Conservation (phyloP, 2,888 invertebrate species). For the Leucozona laternaria region DNA sequence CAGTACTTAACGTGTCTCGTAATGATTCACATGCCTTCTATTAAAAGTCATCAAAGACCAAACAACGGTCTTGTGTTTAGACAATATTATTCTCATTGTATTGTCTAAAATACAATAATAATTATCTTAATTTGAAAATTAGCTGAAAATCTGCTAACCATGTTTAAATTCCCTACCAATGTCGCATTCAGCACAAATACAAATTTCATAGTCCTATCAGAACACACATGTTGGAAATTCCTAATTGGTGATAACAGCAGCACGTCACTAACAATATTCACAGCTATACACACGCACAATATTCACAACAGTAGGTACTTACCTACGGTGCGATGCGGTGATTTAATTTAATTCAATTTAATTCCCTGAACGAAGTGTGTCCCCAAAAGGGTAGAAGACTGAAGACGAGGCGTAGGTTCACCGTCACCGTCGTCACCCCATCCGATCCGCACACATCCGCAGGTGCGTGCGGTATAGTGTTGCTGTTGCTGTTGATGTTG, state of each 20-base stretch:
- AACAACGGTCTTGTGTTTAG: background rate
- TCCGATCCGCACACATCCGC: conserved; percentile 22
- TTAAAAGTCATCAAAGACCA: background rate
- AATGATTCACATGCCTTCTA: no score
- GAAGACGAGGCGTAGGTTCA: background rate
- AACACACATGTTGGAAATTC: conserved; percentile 34
- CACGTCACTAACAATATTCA: conserved; percentile 23
- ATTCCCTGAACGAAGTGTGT: conserved; percentile 50
- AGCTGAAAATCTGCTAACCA: background rate
- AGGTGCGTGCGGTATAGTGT: conserved; percentile 34
- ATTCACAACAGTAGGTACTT: no score
- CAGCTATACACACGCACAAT: background rate
- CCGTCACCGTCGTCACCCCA: no score
- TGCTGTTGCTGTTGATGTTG: conserved; percentile 1
- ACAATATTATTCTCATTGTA: background rate
- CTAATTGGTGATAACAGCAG: conserved; percentile 56
- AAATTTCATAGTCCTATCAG: conserved; percentile 2
- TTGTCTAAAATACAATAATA: background rate
- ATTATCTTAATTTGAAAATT: conserved; percentile 14
- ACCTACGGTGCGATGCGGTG: conserved; percentile 34
- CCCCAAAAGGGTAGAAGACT: conserved; percentile 16
- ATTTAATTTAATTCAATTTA: conserved; percentile 73
- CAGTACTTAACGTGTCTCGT: no score
- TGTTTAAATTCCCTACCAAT: conserved; percentile 17
- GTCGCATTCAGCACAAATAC: background rate